Base-by-base conservation (phyloP, 1,140 invertebrate genomes). In the Nixonia krombeini region DNA sequence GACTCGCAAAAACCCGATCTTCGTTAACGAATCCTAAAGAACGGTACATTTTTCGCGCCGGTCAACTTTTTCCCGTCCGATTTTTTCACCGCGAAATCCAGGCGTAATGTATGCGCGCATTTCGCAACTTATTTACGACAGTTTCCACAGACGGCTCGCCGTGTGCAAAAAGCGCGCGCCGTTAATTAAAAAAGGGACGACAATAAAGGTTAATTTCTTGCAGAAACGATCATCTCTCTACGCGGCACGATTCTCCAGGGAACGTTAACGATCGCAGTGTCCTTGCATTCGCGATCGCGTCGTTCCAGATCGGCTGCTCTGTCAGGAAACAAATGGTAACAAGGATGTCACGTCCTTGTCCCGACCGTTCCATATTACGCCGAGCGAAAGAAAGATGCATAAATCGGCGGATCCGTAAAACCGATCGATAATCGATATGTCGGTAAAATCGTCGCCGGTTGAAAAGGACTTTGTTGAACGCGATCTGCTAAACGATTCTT, bases 261-360 rank as follows among this genome's bases (percentile, higher is more conserved):
- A 75, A 66, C 70, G 56, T 72, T 75, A 79, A 80, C 58, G 72
- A 78, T 76, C 66, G 45, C 38, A 56, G 7, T 65, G 78, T 80
- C 75, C 79, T 81, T 79, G 78, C 50, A 25, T 56, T 52, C 40
- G 74, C 63, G 72, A 79, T 79, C 72, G 49, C 46, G 69, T 18
- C 58, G 78, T 80, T 75, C 79, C 74, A 78, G 77, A 58, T 55
- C 65, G 37, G 47, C 55, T 41, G 56, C 69, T 56, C 74, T 52
- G 56, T 26, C 73, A 75, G 72, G 70, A 76, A 79, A 73, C 73
- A 81, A 80, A 79, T 18, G 57, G 73, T 80, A 77, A 77, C 76
- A 76, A 82, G 79, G 76, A 79, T 82, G 72, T 61, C 46, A 58
- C 69, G 75, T 78, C 79, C 78, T 79, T 79, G 74, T 70, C 37